Evolutionary conservation across 2,113 vertebrate species (phyloP), one percentile per base, ranked within the genome.

Genomic region (Procapra przewalskii): DNA sequence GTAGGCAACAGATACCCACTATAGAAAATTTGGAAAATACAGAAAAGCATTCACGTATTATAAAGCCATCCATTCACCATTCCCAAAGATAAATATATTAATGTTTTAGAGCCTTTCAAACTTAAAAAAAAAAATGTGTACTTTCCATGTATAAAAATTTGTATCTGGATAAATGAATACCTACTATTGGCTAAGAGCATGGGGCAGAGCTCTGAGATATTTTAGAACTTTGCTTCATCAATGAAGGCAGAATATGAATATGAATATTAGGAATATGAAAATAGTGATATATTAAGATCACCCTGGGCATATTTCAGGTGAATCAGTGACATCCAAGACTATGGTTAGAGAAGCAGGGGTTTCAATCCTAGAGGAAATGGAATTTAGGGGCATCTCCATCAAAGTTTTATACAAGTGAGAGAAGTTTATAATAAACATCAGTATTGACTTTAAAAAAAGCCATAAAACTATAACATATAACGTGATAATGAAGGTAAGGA

Each of bases 21-120:
- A 21, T 15, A 87, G 93, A 83, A 97, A 96, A 94, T 80, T 71
- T 75, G 67, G 55, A 91, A 96, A 94, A 57, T 45, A 25, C 7
- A 93, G 55, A 75, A 87, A 96, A 83, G 13, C 33, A 89, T 91
- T 89, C 45, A 40, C 5, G 6, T 62, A 27, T 75, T 59, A 48
- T 88, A 84, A 96, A 89, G 80, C 55, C 33, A 52, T 71, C 40
- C 10, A n/a, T 25, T 40, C 48, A 40, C 27, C 7, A 90, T 11
- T n/a, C 43, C 21, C 50, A 75, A 64, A 97, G 45, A 95, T 79
- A 89, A 94, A 25, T 62, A 15, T 36, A 55, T 93, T 87, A 81
- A 82, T 64, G 45, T 94, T 83, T 83, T 83, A 79, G n/a, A 88
- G 52, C 52, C 77, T 91, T 88, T 96, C 40, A 93, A 71, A 93